Conservation (phyloP, 2,888 invertebrate species). For the Mythimna pallens region DNA sequence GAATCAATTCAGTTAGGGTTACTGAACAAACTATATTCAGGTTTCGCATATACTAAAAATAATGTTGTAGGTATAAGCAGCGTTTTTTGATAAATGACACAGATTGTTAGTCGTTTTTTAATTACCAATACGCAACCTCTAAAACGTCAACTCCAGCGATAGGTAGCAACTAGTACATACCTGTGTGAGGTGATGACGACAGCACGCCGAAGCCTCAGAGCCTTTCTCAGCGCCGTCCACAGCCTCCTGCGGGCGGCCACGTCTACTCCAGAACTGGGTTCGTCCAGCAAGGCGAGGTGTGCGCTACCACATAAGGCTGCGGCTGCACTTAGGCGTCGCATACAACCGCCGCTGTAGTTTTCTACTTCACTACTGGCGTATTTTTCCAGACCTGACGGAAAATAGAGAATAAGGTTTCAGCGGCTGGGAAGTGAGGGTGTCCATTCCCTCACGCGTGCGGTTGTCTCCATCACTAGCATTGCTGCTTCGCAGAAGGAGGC, state of each 20-base stretch:
- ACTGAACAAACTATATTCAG: no score
- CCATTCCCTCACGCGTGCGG: no score
- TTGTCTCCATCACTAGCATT: no score
- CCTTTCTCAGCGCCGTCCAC: slow-evolving; percentile 91
- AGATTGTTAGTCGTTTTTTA: no score
- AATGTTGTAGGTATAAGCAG: no score
- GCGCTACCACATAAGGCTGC: slow-evolving; percentile 83
- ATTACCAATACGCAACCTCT: no score
- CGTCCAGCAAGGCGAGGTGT: slow-evolving; percentile 93
- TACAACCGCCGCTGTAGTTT: slow-evolving; percentile 93
- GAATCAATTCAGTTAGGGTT: no score
- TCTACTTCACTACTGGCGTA: slow-evolving; percentile 60
- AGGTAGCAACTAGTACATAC: not conserved
- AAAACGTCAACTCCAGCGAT: no score
- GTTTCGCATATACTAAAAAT: no score
- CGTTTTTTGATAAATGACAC: no score
- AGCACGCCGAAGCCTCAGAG: slow-evolving; percentile 85
- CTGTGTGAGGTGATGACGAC: slow-evolving; percentile 86
- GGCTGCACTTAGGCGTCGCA: slow-evolving; percentile 89
- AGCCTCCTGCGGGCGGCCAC: slow-evolving; percentile 92
- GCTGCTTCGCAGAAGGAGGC: no score
- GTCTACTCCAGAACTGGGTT: slow-evolving; percentile 94
- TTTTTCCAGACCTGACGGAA: slow-evolving; percentile 68
- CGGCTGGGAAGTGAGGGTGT: no score
- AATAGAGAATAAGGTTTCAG: not conserved